A percentile compares a stretch with the other conserved stretches of the same genome.
phyloP scores from a whole-genome alignment of 2,888 invertebrate species.

The Ophion slaviceki region DNA sequence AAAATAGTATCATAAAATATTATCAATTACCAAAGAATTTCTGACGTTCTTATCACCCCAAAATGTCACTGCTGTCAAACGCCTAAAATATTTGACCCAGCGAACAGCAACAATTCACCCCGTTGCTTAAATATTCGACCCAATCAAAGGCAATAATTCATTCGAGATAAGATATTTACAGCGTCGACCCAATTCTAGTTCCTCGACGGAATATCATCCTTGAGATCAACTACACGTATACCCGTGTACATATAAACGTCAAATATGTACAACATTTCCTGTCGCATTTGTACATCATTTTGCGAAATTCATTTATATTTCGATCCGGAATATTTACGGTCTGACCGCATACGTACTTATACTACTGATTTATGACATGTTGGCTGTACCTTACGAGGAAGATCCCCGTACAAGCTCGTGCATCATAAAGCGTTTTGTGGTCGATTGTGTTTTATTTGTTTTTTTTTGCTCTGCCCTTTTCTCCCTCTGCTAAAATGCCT shows the following conservation, averaged over 20 bases:
- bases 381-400: slow-evolving; percentile 38
- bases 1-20: background rate
- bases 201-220: background rate
- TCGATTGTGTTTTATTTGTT: slow-evolving; percentile 69
- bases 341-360: slow-evolving; percentile 41
- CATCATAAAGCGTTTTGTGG: slow-evolving; percentile 67
- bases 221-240: background rate
- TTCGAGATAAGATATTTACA: background rate
- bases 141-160: background rate
- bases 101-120: background rate
- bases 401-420: slow-evolving; percentile 54
- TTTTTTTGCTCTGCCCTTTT: slow-evolving; percentile 63
- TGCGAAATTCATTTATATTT: slow-evolving; percentile 46
- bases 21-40: background rate
- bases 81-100: background rate
- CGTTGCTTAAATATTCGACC: background rate
- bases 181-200: background rate
- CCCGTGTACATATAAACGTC: background rate
- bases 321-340: slow-evolving; percentile 26
- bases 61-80: background rate
- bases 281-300: slow-evolving; percentile 50
- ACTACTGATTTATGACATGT: slow-evolving; percentile 43
- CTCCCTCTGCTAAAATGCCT: slow-evolving; percentile 50
- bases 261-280: slow-evolving; percentile 52
- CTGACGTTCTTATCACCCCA: background rate